Percentiles rank a stretch among this genome's conserved stretches.
phyloP scores from a whole-genome alignment of 2,113 vertebrate species.

The Cnemophilus loriae region DNA sequence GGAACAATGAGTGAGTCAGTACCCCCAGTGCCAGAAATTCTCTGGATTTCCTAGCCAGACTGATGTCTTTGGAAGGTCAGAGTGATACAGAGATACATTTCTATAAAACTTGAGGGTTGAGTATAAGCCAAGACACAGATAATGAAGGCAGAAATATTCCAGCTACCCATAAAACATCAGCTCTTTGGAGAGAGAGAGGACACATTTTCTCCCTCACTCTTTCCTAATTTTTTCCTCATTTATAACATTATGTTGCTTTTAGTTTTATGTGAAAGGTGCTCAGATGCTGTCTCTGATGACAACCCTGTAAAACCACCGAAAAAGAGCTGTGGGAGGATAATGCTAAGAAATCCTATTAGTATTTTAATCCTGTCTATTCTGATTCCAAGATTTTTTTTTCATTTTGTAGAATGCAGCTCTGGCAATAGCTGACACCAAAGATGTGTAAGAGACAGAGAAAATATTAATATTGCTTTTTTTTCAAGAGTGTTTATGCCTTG shows the following conservation, averaged over 20 bases:
- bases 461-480: not conserved
- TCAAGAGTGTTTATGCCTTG: not conserved
- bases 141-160: conserved; percentile 24
- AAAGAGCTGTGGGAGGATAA: not conserved
- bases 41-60: conserved; percentile 50
- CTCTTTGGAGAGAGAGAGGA: not conserved
- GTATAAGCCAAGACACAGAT: conserved; percentile 35
- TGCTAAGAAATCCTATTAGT: not conserved
- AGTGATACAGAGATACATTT: conserved; percentile 27
- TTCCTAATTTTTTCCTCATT: not conserved
- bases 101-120: conserved; percentile 4
- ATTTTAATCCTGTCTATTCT: not conserved
- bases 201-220: not conserved
- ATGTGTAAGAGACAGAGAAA: not conserved
- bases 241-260: not conserved
- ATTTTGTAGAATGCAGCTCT: not conserved
- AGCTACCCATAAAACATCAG: not conserved
- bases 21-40: conserved; percentile 57
- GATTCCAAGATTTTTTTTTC: not conserved
- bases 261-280: not conserved
- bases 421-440: not conserved
- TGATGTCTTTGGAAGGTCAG: conserved; percentile 56
- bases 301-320: not conserved
- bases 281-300: not conserved
- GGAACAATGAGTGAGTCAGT: conserved; percentile 66